Conservation (phyloP, 2,888 invertebrate genomes). For the Ariolimax columbianus region DNA sequence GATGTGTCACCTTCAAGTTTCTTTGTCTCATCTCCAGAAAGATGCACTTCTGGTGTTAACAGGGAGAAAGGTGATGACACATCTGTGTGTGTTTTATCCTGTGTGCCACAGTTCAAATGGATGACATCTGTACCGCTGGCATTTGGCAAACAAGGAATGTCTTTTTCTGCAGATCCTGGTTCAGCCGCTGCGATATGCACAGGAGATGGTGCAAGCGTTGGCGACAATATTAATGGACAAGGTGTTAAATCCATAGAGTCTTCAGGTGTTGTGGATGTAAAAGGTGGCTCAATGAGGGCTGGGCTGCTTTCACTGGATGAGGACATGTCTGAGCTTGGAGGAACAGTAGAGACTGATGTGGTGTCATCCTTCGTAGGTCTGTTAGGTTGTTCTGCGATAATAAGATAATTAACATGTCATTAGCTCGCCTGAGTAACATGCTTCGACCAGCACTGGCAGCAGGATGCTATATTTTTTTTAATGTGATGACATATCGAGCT, state of each 20-base stretch:
- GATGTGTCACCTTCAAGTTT: not conserved
- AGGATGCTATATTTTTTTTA: no score
- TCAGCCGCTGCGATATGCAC: not conserved
- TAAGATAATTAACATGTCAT: not conserved
- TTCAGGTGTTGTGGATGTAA: not conserved
- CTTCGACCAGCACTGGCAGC: no score
- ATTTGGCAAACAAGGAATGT: not conserved
- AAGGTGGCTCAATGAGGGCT: not conserved
- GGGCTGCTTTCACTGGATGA: conserved; percentile 25
- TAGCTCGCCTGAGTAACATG: not conserved
- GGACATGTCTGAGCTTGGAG: conserved; percentile 26
- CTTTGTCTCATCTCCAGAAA: not conserved
- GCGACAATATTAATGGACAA: not conserved
- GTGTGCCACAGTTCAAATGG: not conserved
- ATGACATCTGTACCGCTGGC: not conserved
- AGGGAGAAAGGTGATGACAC: not conserved
- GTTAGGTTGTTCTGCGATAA: not conserved
- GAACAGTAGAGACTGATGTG: not conserved
- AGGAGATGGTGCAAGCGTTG: not conserved
- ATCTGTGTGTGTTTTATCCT: not conserved
- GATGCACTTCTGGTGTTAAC: not conserved
- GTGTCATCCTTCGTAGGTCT: not conserved
- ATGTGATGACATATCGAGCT: no score
- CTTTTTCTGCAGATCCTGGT: not conserved
- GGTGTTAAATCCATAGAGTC: not conserved